Evolutionary conservation across 2,797 vertebrate genomes (phyloP).

Genomic region (Anabacerthia variegaticeps): DNA sequence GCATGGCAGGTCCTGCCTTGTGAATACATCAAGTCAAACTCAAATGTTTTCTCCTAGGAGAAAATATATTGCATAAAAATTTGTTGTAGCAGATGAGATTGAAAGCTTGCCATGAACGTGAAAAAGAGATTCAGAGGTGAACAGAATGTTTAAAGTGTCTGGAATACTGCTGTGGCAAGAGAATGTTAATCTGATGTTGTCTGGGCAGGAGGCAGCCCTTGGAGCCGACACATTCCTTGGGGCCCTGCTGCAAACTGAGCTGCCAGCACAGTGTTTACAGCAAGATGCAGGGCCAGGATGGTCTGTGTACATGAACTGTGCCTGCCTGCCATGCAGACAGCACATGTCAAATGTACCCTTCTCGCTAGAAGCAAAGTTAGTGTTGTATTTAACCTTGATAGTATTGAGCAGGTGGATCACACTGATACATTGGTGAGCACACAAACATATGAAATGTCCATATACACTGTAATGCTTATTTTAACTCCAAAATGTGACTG

Average conservation of each 20-base stretch:
- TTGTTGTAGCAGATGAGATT: not conserved
- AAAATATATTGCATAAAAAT: not conserved
- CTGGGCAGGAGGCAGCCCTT: slow-evolving; percentile 41
- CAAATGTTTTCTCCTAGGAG: not conserved
- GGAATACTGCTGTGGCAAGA: slow-evolving; percentile 49
- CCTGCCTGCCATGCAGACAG: not conserved
- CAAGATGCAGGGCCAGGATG: not conserved
- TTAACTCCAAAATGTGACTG: not conserved
- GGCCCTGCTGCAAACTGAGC: slow-evolving; percentile 28
- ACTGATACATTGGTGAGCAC: not conserved
- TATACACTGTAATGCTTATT: not conserved
- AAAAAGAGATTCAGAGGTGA: slow-evolving; percentile 9
- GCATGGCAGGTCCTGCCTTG: not conserved
- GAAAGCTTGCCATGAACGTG: slow-evolving; percentile 3
- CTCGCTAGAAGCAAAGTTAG: not conserved
- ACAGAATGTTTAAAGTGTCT: slow-evolving; percentile 17
- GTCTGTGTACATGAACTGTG: not conserved
- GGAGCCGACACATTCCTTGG: slow-evolving; percentile 44
- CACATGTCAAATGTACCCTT: not conserved
- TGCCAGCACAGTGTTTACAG: slow-evolving; percentile 43
- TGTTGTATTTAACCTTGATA: not conserved
- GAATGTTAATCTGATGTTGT: slow-evolving; percentile 40
- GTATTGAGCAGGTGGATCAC: slow-evolving; percentile 15
- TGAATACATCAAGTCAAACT: not conserved
- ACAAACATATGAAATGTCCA: not conserved